These are phyloP conservation scores for Parauchenoglanis punctatus DNA, from an alignment of 2,797 vertebrate genomes.

Conservation along the genomic window DNA sequence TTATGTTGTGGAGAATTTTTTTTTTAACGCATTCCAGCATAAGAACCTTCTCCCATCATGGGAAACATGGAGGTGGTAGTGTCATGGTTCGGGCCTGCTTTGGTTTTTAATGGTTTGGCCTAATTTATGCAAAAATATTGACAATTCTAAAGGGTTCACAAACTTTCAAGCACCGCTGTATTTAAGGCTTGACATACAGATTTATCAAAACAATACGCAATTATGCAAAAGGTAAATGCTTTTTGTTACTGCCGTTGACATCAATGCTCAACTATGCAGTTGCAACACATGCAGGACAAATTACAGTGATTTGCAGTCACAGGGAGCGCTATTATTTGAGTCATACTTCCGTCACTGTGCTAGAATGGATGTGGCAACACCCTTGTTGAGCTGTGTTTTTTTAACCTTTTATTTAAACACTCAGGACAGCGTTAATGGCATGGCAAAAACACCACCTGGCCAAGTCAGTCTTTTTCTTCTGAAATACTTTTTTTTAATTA, in stretches of 20 bases:
- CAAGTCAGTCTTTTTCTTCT: background rate
- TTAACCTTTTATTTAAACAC: background rate
- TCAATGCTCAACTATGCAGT: background rate
- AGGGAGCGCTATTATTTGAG: conserved; percentile 12
- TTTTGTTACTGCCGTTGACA: background rate
- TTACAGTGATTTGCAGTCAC: conserved; percentile 21
- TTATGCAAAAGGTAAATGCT: background rate
- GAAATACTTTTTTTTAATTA: background rate
- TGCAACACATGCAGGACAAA: conserved; percentile 34
- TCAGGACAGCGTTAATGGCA: background rate
- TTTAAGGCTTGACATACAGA: background rate
- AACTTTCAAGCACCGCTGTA: background rate
- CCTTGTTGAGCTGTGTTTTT: background rate
- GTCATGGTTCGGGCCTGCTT: too few relatives aligned
- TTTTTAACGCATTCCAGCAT: too few relatives aligned
- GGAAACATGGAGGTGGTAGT: too few relatives aligned
- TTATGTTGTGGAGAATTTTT: too few relatives aligned
- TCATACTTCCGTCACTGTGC: conserved; percentile 6
- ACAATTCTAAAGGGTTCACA: too few relatives aligned
- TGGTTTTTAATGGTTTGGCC: too few relatives aligned
- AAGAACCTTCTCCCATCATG: too few relatives aligned
- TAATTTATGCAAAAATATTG: too few relatives aligned
- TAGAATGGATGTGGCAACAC: conserved; percentile 1
- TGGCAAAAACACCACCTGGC: background rate
- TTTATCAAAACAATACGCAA: background rate